Evolutionary conservation across 2,797 vertebrate genomes (phyloP), one percentile per base, ranked within the genome.

Genomic region (Gambusia yucatana): DNA sequence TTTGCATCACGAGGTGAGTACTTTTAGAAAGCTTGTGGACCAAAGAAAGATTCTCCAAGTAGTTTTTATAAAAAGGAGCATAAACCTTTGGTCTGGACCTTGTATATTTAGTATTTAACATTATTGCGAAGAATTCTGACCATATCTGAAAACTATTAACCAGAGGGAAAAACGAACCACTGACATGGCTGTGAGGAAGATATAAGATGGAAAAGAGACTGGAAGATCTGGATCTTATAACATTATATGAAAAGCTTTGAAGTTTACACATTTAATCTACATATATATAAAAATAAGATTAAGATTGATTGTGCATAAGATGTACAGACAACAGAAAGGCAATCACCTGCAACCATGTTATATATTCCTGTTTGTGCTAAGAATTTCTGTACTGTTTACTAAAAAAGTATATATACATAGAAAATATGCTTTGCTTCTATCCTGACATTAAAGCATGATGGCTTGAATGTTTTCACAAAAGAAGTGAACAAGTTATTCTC

Each of bases 401-500:
- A 94, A 92, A 94, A 59, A 91, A 94, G 96, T 95, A 96, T 89
- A 95, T 30, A n/a, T 94, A 96, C 93, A 95, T 90, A 95, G 94
- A 94, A 92, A 90, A 88, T 44, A 90, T 90, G 87, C 82, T 95
- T 96, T 95, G 93, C 94, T 90, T 94, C 96, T 94, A 96, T 93
- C 94, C 93, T 93, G 81, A 89, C 95, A 96, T 95, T 95, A 97
- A 96, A 96, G 96, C 96, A 95, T 96, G 94, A 97, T 94, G 96
- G 96, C 95, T 94, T 96, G 89, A 87, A 90, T 92, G 91, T 93
- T 95, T 92, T 93, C 92, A 92, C 83, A 89, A 72, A 85, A 88
- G 84, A 90, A 74, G 84, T 86, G 89, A 82, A 90, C 82, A 82
- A 87, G 86, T 88, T 89, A 81, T 73, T 86, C 77, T 82, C 78